A percentile compares a stretch with the other conserved stretches of the same genome.
Conservation (phyloP, 2,888 invertebrate species). For the Chrysotoxum bicinctum region DNA sequence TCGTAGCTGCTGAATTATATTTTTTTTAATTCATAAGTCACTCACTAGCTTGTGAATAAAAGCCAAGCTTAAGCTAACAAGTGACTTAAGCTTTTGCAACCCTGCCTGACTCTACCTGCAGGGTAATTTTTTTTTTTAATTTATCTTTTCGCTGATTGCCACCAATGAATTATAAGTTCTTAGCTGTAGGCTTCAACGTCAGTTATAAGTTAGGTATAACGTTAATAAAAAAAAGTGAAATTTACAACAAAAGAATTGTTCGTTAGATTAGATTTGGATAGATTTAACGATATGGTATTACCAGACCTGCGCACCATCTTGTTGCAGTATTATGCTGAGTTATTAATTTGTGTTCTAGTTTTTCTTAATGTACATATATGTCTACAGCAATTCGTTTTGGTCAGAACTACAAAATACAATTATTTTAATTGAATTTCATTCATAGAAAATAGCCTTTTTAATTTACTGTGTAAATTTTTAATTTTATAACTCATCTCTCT, state of each 20-base stretch:
- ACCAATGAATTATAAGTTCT: no score
- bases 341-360: neutral
- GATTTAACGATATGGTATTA: neutral
- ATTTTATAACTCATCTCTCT: neutral
- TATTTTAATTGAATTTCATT: constrained; percentile 2
- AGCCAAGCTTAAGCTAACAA: no score
- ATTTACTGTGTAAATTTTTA: neutral
- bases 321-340: neutral
- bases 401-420: neutral
- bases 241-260: neutral
- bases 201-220: no score
- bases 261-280: neutral
- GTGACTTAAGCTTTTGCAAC: no score
- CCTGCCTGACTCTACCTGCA: no score
- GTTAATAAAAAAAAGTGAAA: neutral
- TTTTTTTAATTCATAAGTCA: no score
- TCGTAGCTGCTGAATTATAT: no score
- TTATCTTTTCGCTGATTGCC: neutral
- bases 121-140: no score
- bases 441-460: neutral
- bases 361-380: neutral
- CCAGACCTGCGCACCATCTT: neutral
- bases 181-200: neutral
- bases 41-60: no score
- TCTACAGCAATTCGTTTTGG: neutral